Percentiles rank a stretch among this genome's conserved stretches.
Conservation (phyloP, 2,888 invertebrate species). For the Conomelus anceps region DNA sequence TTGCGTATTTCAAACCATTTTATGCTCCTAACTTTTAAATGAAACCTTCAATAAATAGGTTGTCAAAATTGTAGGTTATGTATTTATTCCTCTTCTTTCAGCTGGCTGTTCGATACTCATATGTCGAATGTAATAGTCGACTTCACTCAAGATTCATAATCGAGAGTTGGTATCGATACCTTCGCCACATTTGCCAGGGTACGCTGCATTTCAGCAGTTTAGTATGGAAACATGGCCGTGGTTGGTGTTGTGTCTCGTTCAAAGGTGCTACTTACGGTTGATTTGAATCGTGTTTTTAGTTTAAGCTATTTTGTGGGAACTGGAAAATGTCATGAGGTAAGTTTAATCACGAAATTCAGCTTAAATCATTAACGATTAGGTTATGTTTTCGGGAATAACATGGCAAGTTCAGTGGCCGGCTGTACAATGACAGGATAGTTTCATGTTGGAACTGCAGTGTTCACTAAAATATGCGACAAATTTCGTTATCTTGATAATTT, state of each 20-base stretch:
- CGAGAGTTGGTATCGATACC: neutral
- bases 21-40: neutral
- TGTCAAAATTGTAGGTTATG: neutral
- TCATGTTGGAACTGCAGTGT: neutral
- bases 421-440: neutral
- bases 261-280: slow-evolving; percentile 28
- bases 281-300: slow-evolving; percentile 29
- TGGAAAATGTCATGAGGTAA: slow-evolving; percentile 26
- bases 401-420: neutral
- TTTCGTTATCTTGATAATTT: neutral
- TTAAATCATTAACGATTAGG: neutral
- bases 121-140: neutral
- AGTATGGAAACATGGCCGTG: slow-evolving; percentile 31
- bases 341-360: neutral
- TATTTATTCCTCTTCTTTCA: neutral
- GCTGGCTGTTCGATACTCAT: neutral
- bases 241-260: slow-evolving; percentile 29
- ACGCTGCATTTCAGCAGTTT: slow-evolving; percentile 23
- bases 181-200: slow-evolving; percentile 16
- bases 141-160: neutral
- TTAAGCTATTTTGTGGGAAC: slow-evolving; percentile 21
- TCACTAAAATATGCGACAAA: neutral
- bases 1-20: neutral
- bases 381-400: neutral
- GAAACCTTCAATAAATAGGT: neutral